Percentiles rank a stretch among this genome's conserved stretches.
phyloP scores from a whole-genome alignment of 2,113 vertebrate species.

The Nothocercus julius region DNA sequence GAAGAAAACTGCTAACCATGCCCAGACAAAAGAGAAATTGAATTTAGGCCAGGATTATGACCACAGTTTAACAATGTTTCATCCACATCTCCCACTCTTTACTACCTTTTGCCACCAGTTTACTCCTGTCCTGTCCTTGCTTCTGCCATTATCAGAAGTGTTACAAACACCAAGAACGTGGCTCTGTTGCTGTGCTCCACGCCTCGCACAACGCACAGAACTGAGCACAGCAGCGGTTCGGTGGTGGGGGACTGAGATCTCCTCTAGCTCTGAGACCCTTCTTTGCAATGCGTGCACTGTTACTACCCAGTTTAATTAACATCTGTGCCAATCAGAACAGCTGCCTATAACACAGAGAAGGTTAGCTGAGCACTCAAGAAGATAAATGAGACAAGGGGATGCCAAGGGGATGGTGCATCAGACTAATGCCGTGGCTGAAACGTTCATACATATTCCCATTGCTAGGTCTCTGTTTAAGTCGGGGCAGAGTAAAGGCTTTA shows the following conservation, averaged over 20 bases:
- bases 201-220: not conserved
- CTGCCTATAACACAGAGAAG: constrained; percentile 59
- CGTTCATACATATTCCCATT: not conserved
- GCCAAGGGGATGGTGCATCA: constrained; percentile 61
- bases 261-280: not conserved
- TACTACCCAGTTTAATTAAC: constrained; percentile 70
- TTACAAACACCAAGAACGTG: not conserved
- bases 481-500: not conserved
- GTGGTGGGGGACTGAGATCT: not conserved
- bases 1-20: not conserved
- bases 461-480: not conserved
- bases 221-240: rapidly evolving
- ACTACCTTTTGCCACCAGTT: not conserved
- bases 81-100: rapidly evolving
- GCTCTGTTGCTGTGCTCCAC: not conserved
- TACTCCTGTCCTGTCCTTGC: not conserved
- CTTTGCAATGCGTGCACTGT: constrained; percentile 18
- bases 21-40: not conserved
- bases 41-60: not conserved
- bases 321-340: constrained; percentile 71
- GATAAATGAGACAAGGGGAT: constrained; percentile 66
- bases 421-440: constrained; percentile 12
- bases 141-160: not conserved
- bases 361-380: constrained; percentile 60
- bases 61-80: not conserved